Evolutionary conservation across 2,797 vertebrate species (phyloP).

Genomic region (Parambassis ranga): DNA sequence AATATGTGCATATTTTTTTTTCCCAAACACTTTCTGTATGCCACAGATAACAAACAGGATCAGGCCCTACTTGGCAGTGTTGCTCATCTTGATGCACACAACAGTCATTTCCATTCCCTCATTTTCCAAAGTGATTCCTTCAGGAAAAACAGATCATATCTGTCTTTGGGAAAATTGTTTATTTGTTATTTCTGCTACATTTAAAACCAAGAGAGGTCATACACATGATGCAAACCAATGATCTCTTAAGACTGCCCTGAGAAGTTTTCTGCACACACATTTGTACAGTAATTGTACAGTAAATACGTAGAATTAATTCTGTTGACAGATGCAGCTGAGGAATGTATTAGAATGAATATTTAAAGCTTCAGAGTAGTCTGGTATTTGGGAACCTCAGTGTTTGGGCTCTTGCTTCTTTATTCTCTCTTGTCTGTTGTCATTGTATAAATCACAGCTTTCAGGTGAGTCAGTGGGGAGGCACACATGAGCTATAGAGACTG

Average conservation of each 20-base stretch:
- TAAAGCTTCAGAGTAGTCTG: too few species aligned
- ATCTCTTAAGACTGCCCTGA: not conserved
- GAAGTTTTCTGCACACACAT: not conserved
- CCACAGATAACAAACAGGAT: slow-evolving; percentile 5
- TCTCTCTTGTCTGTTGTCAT: slow-evolving; percentile 30
- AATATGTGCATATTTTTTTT: not conserved
- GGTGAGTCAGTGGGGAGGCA: slow-evolving; percentile 24
- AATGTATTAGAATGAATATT: not conserved
- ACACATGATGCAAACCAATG: not conserved
- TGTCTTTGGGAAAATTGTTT: slow-evolving; percentile 58
- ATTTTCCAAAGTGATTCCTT: slow-evolving; percentile 61
- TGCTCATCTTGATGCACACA: slow-evolving; percentile 38
- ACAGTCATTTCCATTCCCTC: slow-evolving; percentile 52
- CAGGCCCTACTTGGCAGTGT: not conserved
- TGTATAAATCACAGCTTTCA: slow-evolving; percentile 69
- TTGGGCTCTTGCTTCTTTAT: not conserved
- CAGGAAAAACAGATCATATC: slow-evolving; percentile 65
- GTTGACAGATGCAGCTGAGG: not conserved
- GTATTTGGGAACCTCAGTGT: not conserved
- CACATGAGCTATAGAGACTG: not conserved
- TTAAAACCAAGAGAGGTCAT: slow-evolving; percentile 32
- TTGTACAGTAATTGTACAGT: not conserved
- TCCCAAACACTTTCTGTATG: not conserved
- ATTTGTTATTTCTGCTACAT: slow-evolving; percentile 68
- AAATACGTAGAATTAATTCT: not conserved